Percentiles rank a stretch among this genome's conserved stretches.
Conservation (phyloP, 2,113 vertebrate genomes). For the Hucho hucho region DNA sequence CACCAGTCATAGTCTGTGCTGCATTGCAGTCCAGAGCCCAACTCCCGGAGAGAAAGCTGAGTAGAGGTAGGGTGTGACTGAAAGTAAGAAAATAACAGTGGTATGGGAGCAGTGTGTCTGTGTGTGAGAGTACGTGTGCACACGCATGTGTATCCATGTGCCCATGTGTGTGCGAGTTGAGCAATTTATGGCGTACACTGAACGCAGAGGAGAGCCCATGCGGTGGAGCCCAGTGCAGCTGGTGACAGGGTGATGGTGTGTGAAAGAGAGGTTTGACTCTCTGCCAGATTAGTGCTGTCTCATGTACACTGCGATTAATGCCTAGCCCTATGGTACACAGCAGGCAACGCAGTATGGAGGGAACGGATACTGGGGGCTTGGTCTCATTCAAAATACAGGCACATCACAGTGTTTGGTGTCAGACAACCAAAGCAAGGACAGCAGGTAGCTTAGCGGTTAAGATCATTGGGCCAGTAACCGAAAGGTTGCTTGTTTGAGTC, state of each 20-base stretch:
- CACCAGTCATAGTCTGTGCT: slow-evolving; percentile 24
- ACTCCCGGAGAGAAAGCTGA: slow-evolving; percentile 16
- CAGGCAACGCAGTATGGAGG: not conserved
- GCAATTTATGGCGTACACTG: not conserved
- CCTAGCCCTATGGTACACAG: not conserved
- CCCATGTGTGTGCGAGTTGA: not conserved
- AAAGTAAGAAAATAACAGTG: not conserved
- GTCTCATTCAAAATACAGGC: not conserved
- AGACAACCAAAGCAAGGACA: not conserved
- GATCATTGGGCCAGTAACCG: no score
- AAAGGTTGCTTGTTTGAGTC: no score
- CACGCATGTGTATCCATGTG: not conserved
- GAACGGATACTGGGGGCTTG: not conserved
- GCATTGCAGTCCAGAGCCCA: slow-evolving; percentile 29
- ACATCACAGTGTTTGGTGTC: not conserved
- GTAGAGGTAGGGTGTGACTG: not conserved
- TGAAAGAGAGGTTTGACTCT: slow-evolving; percentile 14
- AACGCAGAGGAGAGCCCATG: slow-evolving; percentile 3
- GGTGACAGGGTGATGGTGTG: slow-evolving; percentile 11
- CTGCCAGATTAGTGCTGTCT: slow-evolving; percentile 1
- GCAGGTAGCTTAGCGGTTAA: no score
- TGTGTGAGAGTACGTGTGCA: slow-evolving; percentile 6
- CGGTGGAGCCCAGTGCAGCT: not conserved
- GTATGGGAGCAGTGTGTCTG: not conserved
- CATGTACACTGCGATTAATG: not conserved